Evolutionary conservation across 1,140 invertebrate species (phyloP).

Genomic region (Nephotettix cincticeps): DNA sequence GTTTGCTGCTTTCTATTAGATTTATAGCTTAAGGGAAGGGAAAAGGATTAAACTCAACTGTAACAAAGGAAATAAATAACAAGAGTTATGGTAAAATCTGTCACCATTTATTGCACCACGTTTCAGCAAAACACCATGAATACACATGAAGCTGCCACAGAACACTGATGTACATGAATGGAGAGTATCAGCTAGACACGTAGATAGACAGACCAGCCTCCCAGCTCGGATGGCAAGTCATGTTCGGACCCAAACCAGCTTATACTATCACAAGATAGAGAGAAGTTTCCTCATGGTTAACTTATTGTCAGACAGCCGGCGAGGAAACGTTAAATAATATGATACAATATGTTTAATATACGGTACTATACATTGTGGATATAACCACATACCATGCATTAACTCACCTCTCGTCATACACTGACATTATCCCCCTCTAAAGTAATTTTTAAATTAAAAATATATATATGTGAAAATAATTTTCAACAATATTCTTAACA

Average conservation of each 20-base stretch:
- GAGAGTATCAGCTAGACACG: conserved; percentile 8
- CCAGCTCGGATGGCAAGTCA: conserved; percentile 31
- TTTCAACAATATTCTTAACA: no score
- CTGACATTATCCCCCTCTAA: no score
- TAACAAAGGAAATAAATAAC: background rate
- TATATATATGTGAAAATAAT: no score
- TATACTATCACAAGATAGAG: conserved; percentile 29
- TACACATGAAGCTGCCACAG: conserved; percentile 29
- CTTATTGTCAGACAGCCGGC: background rate
- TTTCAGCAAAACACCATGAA: conserved; percentile 35
- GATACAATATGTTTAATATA: conserved; percentile 9
- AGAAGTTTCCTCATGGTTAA: conserved; percentile 16
- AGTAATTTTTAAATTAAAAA: no score
- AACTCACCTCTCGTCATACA: background rate
- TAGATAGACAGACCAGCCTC: conserved; percentile 29
- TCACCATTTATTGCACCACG: conserved; percentile 35
- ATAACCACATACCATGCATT: background rate
- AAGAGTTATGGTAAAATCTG: conserved; percentile 15
- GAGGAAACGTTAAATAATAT: conserved; percentile 8
- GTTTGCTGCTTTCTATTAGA: no score
- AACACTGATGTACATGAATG: conserved; percentile 28
- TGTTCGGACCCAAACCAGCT: conserved; percentile 37
- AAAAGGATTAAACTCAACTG: no score
- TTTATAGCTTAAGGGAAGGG: no score
- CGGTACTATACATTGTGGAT: conserved; percentile 17